Percentiles rank a stretch among this genome's conserved stretches.
Conservation (phyloP, 2,797 vertebrate species). For the Syndactyla subalaris region DNA sequence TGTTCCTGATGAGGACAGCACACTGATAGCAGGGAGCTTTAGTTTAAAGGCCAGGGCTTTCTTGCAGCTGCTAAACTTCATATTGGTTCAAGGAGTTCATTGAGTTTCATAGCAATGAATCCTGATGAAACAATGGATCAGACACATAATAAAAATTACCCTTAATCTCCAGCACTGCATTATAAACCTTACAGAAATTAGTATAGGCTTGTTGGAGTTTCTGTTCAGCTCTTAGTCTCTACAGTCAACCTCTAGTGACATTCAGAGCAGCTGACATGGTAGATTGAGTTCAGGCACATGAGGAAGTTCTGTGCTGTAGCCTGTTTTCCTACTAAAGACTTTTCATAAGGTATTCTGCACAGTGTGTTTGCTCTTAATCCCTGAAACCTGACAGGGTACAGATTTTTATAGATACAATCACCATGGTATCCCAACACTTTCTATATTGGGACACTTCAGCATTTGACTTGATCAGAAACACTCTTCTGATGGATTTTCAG, state of each 20-base stretch:
- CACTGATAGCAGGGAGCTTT: background rate
- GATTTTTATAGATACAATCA: conserved; percentile 48
- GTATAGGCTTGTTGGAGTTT: background rate
- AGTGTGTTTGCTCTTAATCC: background rate
- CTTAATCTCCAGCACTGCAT: background rate
- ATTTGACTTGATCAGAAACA: conserved; percentile 32
- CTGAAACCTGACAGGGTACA: conserved; percentile 10
- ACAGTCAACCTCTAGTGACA: background rate
- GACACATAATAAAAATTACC: background rate
- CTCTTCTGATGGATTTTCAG: background rate
- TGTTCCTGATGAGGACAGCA: background rate
- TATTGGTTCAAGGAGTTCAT: background rate
- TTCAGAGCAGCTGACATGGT: background rate
- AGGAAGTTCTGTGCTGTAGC: background rate
- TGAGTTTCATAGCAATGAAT: background rate
- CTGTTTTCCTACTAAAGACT: background rate
- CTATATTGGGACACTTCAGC: conserved; percentile 16
- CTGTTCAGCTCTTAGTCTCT: background rate
- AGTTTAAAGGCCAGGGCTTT: background rate
- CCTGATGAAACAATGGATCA: background rate
- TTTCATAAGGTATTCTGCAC: background rate
- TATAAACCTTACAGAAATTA: background rate
- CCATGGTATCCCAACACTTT: conserved; percentile 29
- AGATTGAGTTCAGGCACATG: background rate
- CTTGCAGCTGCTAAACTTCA: background rate